Evolutionary conservation across 2,888 invertebrate species (phyloP).

Genomic region (Panzeria rudis): DNA sequence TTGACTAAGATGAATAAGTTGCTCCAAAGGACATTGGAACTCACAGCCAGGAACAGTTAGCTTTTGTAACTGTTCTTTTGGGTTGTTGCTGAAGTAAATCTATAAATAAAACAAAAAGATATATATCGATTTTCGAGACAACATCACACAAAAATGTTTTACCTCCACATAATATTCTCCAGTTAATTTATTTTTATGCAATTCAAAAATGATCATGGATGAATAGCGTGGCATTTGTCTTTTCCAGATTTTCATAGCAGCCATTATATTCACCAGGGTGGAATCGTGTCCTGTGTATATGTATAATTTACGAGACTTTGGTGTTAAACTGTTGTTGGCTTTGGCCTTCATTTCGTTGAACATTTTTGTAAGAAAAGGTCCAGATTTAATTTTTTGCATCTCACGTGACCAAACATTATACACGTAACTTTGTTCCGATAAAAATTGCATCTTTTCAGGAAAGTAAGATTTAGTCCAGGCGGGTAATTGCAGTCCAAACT

Average conservation of each 20-base stretch:
- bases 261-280: constrained; percentile 87
- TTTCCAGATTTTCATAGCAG: constrained; percentile 87
- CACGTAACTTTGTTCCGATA: constrained; percentile 85
- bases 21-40: constrained; percentile 86
- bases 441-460: constrained; percentile 85
- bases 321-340: constrained; percentile 83
- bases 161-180: constrained; percentile 84
- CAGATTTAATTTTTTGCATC: constrained; percentile 86
- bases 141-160: neutral
- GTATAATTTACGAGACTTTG: constrained; percentile 85
- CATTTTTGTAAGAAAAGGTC: constrained; percentile 87
- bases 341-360: constrained; percentile 86
- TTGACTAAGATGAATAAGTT: constrained; percentile 85
- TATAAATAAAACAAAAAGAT: constrained; percentile 43
- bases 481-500: constrained; percentile 86
- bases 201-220: constrained; percentile 87
- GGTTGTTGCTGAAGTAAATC: constrained; percentile 85
- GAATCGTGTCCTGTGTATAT: constrained; percentile 90
- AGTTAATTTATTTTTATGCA: constrained; percentile 85
- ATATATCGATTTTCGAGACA: neutral
- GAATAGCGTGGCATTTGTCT: constrained; percentile 87
- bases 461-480: constrained; percentile 86
- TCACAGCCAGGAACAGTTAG: constrained; percentile 87
- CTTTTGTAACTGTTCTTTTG: constrained; percentile 84
- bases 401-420: constrained; percentile 86